Percentiles rank a stretch among this genome's conserved stretches.
Conservation (phyloP, 30 jellyfish, hydroid and myxozoan genomes). For the Chrysaora quinquecirrha region DNA sequence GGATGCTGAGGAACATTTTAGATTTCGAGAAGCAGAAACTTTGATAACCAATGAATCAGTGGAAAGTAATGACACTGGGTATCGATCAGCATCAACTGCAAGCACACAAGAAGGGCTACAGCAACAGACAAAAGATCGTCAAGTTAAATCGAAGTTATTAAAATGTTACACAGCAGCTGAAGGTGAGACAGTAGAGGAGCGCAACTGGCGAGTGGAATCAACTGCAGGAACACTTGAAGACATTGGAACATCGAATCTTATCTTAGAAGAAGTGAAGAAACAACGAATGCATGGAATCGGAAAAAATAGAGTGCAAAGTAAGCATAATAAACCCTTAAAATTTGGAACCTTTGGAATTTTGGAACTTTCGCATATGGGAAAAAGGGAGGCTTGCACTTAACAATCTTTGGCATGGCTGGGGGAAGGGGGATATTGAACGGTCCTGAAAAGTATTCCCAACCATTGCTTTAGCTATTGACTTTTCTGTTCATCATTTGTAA, state of each 20-base stretch:
- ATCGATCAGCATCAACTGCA: neutral
- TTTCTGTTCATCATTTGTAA: too few species aligned
- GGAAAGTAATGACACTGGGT: neutral
- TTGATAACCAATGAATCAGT: neutral
- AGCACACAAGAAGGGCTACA: neutral
- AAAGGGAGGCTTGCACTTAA: too few species aligned
- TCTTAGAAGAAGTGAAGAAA: neutral
- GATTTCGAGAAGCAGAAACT: neutral
- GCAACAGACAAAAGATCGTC: too few species aligned
- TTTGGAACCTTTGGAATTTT: neutral
- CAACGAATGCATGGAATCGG: neutral
- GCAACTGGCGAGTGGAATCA: neutral
- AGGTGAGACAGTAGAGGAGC: neutral
- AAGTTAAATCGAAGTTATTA: too few species aligned
- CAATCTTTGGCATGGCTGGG: too few species aligned
- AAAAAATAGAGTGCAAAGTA: neutral
- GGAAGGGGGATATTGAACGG: too few species aligned
- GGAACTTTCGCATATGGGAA: too few species aligned
- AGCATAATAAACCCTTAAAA: neutral
- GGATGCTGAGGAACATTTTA: neutral
- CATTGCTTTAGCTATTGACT: too few species aligned
- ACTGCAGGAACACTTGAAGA: neutral
- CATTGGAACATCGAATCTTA: neutral
- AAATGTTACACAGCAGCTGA: neutral
- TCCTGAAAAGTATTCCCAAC: too few species aligned